Evolutionary conservation across 2,797 vertebrate species (phyloP).

Genomic region (Lepilemur septentrionalis): DNA sequence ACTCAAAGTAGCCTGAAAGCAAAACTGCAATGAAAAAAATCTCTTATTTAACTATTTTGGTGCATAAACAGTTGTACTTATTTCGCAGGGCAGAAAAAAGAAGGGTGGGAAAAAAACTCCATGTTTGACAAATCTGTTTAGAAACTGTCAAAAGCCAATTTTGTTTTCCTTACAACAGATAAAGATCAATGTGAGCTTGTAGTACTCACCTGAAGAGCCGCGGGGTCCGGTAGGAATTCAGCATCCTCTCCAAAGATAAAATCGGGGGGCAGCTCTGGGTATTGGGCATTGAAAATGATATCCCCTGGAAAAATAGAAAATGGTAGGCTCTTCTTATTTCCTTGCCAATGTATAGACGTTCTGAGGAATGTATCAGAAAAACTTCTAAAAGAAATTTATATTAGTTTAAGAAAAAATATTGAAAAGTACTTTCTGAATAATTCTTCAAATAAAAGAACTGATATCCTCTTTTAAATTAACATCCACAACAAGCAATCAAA

Average conservation of each 20-base stretch:
- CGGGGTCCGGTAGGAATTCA: slow-evolving; percentile 96
- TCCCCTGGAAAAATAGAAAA: slow-evolving; percentile 91
- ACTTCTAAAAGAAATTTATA: not conserved
- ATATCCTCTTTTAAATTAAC: slow-evolving; percentile 40
- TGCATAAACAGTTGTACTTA: slow-evolving; percentile 24
- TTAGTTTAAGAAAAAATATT: slow-evolving; percentile 5
- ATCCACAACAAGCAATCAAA: slow-evolving; percentile 38
- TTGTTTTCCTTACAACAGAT: slow-evolving; percentile 38
- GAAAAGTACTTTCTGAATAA: slow-evolving; percentile 48
- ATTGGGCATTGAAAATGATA: slow-evolving; percentile 97
- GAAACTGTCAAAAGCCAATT: slow-evolving; percentile 33
- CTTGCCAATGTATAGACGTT: slow-evolving; percentile 30
- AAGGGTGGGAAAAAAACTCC: slow-evolving; percentile 2
- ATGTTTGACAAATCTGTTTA: slow-evolving; percentile 58
- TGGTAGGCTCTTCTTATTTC: slow-evolving; percentile 57
- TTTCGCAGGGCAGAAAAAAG: not conserved
- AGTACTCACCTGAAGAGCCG: slow-evolving; percentile 93
- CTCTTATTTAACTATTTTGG: not conserved
- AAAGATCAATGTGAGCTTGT: not conserved
- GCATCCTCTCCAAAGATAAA: slow-evolving; percentile 99
- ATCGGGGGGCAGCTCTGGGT: slow-evolving; percentile 97
- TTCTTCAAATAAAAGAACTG: slow-evolving; percentile 50
- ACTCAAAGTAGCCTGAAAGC: slow-evolving; percentile 56
- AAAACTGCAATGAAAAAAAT: slow-evolving; percentile 33
- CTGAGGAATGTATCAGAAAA: not conserved